Conservation (phyloP, 1,140 invertebrate species). For the Drosophila rufa region DNA sequence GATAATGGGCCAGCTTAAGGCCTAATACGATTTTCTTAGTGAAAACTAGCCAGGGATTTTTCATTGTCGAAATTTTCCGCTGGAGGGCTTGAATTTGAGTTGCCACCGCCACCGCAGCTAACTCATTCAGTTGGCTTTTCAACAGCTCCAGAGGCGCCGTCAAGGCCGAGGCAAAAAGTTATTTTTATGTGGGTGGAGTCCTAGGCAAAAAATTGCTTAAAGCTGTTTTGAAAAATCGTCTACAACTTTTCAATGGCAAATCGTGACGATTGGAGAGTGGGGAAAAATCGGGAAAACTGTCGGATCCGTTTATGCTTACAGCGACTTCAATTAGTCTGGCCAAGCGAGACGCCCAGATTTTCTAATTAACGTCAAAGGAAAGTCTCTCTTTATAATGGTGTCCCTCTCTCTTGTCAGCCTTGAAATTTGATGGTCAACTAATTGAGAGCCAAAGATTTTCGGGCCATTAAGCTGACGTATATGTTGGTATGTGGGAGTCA, state of each 20-base stretch:
- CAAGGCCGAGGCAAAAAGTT: conserved; percentile 12
- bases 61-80: conserved; percentile 3
- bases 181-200: not conserved
- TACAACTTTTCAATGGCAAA: conserved; percentile 23
- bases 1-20: conserved; percentile 25
- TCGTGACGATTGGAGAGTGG: not conserved
- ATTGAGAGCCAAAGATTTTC: conserved; percentile 33
- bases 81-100: not conserved
- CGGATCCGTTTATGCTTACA: conserved; percentile 10
- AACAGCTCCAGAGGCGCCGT: conserved; percentile 5
- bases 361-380: conserved; percentile 52
- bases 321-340: conserved; percentile 36
- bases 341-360: conserved; percentile 35
- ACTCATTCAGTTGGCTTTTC: conserved; percentile 24
- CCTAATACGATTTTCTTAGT: conserved; percentile 19
- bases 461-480: conserved; percentile 32
- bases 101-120: conserved; percentile 12
- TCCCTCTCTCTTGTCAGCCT: not conserved
- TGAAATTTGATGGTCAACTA: conserved; percentile 44
- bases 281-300: conserved; percentile 23
- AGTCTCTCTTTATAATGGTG: not conserved
- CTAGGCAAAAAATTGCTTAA: conserved; percentile 14
- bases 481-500: not conserved
- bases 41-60: conserved; percentile 6
- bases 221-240: conserved; percentile 21